Percentiles rank a stretch among this genome's conserved stretches.
These are phyloP conservation scores for Chelmon rostratus DNA, from an alignment of 2,797 vertebrate genomes.

Conservation along the genomic window DNA sequence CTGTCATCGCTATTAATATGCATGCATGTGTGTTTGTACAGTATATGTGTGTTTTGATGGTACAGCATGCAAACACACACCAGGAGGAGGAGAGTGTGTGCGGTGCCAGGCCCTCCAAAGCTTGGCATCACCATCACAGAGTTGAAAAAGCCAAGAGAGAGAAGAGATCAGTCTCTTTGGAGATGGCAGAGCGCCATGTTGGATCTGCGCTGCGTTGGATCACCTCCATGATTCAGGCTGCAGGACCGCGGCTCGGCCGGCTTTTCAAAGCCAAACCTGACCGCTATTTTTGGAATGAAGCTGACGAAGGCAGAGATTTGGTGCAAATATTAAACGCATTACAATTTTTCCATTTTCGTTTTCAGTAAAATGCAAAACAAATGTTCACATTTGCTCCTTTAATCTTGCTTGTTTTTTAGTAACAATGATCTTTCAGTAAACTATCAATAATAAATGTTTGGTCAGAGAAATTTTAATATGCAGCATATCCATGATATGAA, in stretches of 20 bases:
- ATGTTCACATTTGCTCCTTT: background rate
- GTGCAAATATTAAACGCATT: background rate
- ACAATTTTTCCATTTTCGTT: background rate
- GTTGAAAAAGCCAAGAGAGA: conserved; percentile 28
- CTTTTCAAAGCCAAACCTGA: conserved; percentile 35
- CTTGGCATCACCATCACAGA: conserved; percentile 60
- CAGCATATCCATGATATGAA: background rate
- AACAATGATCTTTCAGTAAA: background rate
- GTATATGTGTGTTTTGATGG: conserved; percentile 54
- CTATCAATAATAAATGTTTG: background rate
- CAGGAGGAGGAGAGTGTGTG: conserved; percentile 40
- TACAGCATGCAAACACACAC: conserved; percentile 44
- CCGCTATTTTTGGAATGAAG: conserved; percentile 33
- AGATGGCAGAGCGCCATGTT: conserved; percentile 66
- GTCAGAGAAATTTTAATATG: background rate
- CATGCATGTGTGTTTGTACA: conserved; percentile 54
- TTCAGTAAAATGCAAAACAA: background rate
- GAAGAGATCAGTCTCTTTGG: conserved; percentile 55
- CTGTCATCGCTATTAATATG: conserved; percentile 61
- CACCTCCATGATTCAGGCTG: conserved; percentile 48
- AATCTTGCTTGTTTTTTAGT: background rate
- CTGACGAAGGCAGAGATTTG: conserved; percentile 15
- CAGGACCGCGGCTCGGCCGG: conserved; percentile 31
- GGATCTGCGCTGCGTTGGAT: conserved; percentile 58
- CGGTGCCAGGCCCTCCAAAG: conserved; percentile 65